Evolutionary conservation across 2,888 invertebrate species (phyloP).

Genomic region (Aleiodes leptofemur): DNA sequence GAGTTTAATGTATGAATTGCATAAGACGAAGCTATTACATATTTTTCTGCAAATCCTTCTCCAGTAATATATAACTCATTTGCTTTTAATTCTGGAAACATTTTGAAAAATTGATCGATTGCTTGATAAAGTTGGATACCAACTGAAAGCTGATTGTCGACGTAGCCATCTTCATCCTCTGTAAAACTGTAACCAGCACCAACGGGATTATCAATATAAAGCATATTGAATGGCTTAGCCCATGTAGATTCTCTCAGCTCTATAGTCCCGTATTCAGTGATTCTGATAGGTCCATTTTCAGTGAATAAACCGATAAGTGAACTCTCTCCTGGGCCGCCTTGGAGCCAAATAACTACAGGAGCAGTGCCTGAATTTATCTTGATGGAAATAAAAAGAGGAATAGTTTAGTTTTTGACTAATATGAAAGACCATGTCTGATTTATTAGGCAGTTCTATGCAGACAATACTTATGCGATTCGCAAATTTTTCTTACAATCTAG

Average conservation of each 20-base stretch:
- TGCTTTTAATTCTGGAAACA: constrained; percentile 85
- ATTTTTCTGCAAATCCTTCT: constrained; percentile 92
- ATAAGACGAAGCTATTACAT: constrained; percentile 86
- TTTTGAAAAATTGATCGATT: constrained; percentile 86
- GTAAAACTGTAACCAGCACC: constrained; percentile 96
- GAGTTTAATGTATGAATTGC: constrained; percentile 83
- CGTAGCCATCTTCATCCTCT: constrained; percentile 84
- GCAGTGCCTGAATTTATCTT: constrained; percentile 77
- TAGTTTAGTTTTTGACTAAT: too few species aligned
- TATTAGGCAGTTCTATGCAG: too few species aligned
- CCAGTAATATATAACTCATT: constrained; percentile 92
- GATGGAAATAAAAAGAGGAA: constrained; percentile 33
- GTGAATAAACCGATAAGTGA: constrained; percentile 88
- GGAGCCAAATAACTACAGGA: constrained; percentile 89
- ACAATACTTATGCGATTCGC: too few species aligned
- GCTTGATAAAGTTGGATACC: constrained; percentile 87
- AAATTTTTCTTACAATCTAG: too few species aligned
- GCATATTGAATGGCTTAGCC: constrained; percentile 86
- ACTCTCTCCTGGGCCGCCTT: constrained; percentile 90
- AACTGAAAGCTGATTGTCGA: constrained; percentile 86
- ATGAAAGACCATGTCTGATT: too few species aligned
- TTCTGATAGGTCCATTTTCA: constrained; percentile 88
- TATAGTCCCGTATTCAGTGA: constrained; percentile 76
- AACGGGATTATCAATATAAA: constrained; percentile 95
- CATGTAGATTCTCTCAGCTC: constrained; percentile 85